Evolutionary conservation across 2,797 vertebrate species (phyloP).

Genomic region (Bradypodion ventrale): DNA sequence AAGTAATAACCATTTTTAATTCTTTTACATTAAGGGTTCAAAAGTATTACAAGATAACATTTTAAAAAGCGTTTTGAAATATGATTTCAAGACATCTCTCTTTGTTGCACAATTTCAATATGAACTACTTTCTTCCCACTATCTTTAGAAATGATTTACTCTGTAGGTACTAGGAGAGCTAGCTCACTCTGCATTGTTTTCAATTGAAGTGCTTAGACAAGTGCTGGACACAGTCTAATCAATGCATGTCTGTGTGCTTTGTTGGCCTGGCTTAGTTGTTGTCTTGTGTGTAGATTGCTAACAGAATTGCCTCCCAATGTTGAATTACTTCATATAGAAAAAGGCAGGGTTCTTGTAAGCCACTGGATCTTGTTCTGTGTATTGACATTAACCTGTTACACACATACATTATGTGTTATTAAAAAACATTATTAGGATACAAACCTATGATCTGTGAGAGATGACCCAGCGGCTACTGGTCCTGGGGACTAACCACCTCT

Average conservation of each 20-base stretch:
- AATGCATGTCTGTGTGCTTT: background rate
- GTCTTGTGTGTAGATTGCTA: background rate
- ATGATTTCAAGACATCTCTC: fast-evolving
- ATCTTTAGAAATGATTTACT: background rate
- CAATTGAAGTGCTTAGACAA: fast-evolving
- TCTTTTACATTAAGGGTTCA: background rate
- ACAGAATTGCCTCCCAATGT: background rate
- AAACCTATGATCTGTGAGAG: background rate
- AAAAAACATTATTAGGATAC: background rate
- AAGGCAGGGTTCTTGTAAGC: background rate
- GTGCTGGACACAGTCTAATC: background rate
- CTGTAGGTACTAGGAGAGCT: background rate
- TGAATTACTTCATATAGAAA: background rate
- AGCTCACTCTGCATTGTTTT: background rate
- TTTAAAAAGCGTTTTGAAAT: background rate
- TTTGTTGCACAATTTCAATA: background rate
- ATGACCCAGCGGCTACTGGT: background rate
- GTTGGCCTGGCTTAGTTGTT: background rate
- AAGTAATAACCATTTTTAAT: conserved; percentile 2
- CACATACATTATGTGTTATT: too few species aligned
- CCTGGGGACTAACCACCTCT: background rate
- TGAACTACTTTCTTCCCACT: background rate
- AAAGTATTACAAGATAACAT: background rate
- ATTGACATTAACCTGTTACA: background rate
- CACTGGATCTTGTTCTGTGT: background rate